phyloP scores from a whole-genome alignment of 2,888 invertebrate genomes.

The Pycnomerus fuliginosus region DNA sequence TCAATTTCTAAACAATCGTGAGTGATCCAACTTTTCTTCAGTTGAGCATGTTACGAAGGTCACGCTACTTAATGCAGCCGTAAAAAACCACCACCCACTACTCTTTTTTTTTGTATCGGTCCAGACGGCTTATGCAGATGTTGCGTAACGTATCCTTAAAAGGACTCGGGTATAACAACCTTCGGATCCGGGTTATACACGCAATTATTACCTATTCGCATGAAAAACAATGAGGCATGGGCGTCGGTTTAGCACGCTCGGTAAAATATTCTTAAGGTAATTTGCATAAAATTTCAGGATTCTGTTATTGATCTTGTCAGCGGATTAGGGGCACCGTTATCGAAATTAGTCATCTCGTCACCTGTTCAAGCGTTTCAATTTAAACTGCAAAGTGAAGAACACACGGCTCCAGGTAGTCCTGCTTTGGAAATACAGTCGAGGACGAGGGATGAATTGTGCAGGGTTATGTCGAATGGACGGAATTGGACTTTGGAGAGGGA shows the following conservation, averaged over 20 bases:
- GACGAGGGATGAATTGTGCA: conserved; percentile 64
- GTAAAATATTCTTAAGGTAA: too few species aligned
- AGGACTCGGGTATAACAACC: conserved; percentile 13
- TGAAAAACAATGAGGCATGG: conserved; percentile 8
- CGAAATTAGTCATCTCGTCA: conserved; percentile 69
- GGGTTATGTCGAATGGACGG: conserved; percentile 57
- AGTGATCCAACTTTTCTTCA: too few species aligned
- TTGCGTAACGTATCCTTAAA: conserved; percentile 13
- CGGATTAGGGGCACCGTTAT: conserved; percentile 69
- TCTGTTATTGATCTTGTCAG: conserved; percentile 71
- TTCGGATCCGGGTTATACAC: conserved; percentile 17
- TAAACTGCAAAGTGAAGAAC: conserved; percentile 61
- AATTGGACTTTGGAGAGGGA: conserved; percentile 75
- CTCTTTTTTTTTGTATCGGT: too few species aligned
- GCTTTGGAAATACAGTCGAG: conserved; percentile 60
- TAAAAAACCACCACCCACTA: too few species aligned
- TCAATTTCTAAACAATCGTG: too few species aligned
- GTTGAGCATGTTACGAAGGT: too few species aligned
- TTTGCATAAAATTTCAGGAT: too few species aligned
- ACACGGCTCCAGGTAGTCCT: conserved; percentile 70
- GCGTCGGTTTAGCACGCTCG: too few species aligned
- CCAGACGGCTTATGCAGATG: conserved; percentile 12
- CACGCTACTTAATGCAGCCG: too few species aligned
- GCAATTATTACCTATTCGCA: conserved; percentile 8
- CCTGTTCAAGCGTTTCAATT: conserved; percentile 71